Conservation (phyloP, 2,797 vertebrate genomes). For the Iguana delicatissima region DNA sequence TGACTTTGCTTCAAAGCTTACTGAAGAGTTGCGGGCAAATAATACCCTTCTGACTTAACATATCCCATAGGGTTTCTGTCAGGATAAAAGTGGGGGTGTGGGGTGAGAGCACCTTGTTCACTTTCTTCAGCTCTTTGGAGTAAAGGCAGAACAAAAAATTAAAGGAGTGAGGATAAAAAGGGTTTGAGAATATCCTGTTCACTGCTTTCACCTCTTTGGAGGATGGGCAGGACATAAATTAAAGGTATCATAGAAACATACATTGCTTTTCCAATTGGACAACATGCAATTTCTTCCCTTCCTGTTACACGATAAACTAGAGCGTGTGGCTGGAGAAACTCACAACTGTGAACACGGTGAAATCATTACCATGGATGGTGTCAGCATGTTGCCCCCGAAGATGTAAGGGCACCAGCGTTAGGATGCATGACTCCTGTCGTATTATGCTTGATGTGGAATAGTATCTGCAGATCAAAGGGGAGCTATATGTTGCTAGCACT, state of each 20-base stretch:
- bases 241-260: not conserved
- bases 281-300: fast-evolving
- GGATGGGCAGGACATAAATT: not conserved
- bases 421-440: too few species aligned
- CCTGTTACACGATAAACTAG: not conserved
- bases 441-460: too few species aligned
- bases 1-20: not conserved
- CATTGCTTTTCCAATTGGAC: not conserved
- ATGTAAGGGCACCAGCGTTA: not conserved
- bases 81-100: not conserved
- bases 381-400: constrained; percentile 16
- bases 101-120: not conserved
- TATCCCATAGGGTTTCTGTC: not conserved
- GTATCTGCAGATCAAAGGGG: too few species aligned
- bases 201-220: not conserved
- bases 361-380: fast-evolving
- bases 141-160: not conserved
- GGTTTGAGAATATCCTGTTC: not conserved
- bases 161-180: not conserved
- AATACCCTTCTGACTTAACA: not conserved
- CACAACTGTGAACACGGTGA: constrained; percentile 3
- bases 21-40: too few species aligned
- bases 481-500: too few species aligned
- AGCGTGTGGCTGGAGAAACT: not conserved
- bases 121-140: not conserved